phyloP scores from a whole-genome alignment of 2,113 vertebrate genomes.

The Gavia stellata region DNA sequence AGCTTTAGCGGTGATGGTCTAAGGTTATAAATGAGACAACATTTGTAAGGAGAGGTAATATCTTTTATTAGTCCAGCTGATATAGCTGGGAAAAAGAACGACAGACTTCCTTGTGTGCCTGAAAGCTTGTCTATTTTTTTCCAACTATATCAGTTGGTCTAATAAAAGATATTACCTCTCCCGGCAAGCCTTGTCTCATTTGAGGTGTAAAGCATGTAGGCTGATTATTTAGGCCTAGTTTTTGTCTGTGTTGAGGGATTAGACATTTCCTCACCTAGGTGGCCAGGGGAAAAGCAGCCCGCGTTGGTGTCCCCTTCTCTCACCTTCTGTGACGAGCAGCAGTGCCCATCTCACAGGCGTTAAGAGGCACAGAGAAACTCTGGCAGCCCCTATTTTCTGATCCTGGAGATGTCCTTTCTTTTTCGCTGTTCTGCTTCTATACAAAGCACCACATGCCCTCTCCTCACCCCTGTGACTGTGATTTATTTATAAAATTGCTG shows the following conservation, averaged over 20 bases:
- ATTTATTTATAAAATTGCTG: slow-evolving; percentile 50
- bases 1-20: neutral
- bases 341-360: neutral
- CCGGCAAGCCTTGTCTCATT: neutral
- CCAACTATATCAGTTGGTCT: neutral
- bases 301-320: neutral
- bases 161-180: slow-evolving; percentile 43
- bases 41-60: slow-evolving; percentile 48
- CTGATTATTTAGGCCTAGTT: neutral
- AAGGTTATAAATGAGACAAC: slow-evolving; percentile 58
- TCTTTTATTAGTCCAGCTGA: slow-evolving; percentile 44
- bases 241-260: neutral
- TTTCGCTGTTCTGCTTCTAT: neutral
- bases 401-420: neutral
- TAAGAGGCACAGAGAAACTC: neutral
- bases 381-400: neutral
- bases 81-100: neutral
- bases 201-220: neutral
- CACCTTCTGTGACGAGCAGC: neutral
- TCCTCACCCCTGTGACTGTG: slow-evolving; percentile 20
- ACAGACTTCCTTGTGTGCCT: neutral
- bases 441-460: neutral
- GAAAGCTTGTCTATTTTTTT: slow-evolving; percentile 32
- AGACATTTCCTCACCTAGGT: neutral
- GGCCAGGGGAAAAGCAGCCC: neutral